Conservation (phyloP, 2,113 vertebrate species). For the Poeciliopsis turrubarensis region DNA sequence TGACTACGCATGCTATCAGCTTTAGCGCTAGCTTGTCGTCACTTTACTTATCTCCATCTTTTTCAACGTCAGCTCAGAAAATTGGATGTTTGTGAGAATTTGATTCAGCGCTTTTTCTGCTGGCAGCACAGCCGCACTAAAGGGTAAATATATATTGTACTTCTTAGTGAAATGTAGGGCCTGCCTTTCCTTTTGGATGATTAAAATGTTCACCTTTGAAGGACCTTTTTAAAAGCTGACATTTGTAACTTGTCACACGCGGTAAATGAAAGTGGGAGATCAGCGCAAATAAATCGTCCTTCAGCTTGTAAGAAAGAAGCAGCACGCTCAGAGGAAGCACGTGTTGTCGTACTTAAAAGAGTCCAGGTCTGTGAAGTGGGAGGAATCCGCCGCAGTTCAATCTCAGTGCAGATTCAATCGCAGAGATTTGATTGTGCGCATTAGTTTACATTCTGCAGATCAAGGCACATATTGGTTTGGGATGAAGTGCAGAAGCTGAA, state of each 20-base stretch:
- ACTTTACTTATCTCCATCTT: background rate
- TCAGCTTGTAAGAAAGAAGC: background rate
- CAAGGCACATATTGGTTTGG: no score
- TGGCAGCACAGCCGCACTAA: background rate
- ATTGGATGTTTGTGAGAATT: background rate
- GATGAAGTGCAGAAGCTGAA: no score
- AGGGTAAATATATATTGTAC: background rate
- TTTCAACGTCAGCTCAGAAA: background rate
- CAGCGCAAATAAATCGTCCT: background rate
- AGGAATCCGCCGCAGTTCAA: background rate
- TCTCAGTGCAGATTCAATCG: background rate
- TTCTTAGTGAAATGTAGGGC: background rate
- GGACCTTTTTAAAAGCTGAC: conserved; percentile 1
- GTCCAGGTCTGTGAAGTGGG: background rate
- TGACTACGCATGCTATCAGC: no score
- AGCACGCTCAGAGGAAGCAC: background rate
- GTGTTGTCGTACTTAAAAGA: background rate
- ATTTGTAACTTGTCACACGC: background rate
- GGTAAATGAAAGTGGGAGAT: background rate
- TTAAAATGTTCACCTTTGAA: conserved; percentile 2
- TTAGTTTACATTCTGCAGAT: background rate
- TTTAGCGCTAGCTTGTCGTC: background rate
- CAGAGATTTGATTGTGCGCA: background rate
- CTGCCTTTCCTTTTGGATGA: background rate
- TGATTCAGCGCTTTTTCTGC: background rate